Percentiles rank a stretch among this genome's conserved stretches.
Conservation (phyloP, 2,113 vertebrate species). For the Sinocyclocheilus maitianheensis region DNA sequence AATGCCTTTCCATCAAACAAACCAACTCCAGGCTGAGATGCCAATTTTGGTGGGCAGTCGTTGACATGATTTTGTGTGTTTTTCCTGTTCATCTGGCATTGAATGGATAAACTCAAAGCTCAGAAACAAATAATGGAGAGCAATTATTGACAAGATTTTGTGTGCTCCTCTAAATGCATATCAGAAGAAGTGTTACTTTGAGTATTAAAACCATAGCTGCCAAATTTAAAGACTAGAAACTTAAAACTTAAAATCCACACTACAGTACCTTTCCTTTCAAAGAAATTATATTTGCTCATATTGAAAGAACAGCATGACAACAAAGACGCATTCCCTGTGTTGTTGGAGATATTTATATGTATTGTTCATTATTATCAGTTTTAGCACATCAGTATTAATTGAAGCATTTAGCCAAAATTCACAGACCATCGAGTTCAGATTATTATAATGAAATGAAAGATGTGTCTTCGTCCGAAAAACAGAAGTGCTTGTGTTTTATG, state of each 20-base stretch:
- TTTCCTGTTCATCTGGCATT: no score
- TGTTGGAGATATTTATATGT: neutral
- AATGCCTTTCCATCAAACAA: no score
- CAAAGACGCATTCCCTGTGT: neutral
- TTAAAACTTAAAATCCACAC: neutral
- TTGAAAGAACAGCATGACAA: neutral
- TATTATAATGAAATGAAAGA: neutral
- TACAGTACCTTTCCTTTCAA: neutral
- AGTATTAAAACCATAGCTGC: neutral
- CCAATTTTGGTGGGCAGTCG: no score
- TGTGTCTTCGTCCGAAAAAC: neutral
- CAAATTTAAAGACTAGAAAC: neutral
- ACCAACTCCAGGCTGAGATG: no score
- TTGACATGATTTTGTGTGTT: no score
- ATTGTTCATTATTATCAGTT: neutral
- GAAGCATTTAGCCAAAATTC: neutral
- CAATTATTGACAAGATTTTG: no score
- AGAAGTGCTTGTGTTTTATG: neutral
- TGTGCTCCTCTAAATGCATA: no score
- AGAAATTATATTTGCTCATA: neutral
- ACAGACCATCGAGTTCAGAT: neutral
- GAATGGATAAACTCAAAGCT: no score
- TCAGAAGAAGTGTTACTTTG: no score
- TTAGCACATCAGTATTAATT: neutral
- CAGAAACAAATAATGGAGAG: no score